Base-by-base conservation (phyloP, 2,888 invertebrate genomes). In the Masnerella sp. region DNA sequence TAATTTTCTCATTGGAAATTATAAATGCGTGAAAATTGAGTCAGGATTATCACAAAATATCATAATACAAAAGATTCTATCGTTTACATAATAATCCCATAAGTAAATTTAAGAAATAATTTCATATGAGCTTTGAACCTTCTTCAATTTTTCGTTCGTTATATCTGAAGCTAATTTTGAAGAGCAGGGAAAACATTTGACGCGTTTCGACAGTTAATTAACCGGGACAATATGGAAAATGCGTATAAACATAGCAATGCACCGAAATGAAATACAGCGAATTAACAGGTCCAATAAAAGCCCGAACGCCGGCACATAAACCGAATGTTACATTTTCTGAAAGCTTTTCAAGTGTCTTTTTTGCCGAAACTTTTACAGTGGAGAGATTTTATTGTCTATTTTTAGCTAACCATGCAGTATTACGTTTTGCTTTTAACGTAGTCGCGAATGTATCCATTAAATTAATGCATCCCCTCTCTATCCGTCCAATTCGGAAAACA, bases 401-500 rank as follows among this genome's bases (percentile, higher is more conserved):
- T 62, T 71, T 58, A 64, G 58, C 70, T 54, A 52, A 71, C 62
- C 56, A 45, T 43, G 45, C 45, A 67, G 58, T 45, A 65, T 65
- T 65, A 65, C 54, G 40, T 40, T 65, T 65, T 65, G 65, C 65
- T 54, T 65, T 54, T 54, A 47, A 54, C 38, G 54, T 38, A 54
- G 54, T 54, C 34, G 62, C 62, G 49, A 62, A 54, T 69, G 52
- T 40, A 40, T 40, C 61, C 61, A 54, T 61, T 61, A 61, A 69
- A 61, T 54, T 69, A 69, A 69, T 47, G 54, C 69, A 61, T 61
- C 47, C 52, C 59, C 69, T 54, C 54, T 61, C 54, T 47, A 47
- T 61, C 61, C 58, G 69, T 69, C 69, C 58, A 69, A 69, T 69
- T 69, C 47, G 69, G 54, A 69, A 69, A 68, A 59, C 54, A 47